Base-by-base conservation (phyloP, 2,888 invertebrate species). In the Cephus nigrinus region DNA sequence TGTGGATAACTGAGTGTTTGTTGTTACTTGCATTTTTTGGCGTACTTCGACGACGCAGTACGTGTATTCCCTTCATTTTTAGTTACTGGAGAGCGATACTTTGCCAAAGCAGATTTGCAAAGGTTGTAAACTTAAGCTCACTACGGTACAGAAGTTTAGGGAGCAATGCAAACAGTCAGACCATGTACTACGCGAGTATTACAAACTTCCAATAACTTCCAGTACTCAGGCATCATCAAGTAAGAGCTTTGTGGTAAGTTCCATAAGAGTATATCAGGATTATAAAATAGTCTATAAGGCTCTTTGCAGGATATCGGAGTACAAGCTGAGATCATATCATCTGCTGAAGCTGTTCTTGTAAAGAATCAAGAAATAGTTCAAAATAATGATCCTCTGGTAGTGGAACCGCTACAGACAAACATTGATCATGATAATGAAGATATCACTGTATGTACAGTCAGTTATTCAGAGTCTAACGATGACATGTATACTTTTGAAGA, bases 71-170 rank as follows among this genome's bases (percentile, higher is more conserved):
- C 40, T 55, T 55, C 15, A 77, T 30, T 77, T 81, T 68, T 30
- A 85, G 85, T 73, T 85, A 23, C 69, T 75, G 11, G 75, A 81
- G 40, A 73, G 79, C 35, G 81, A 79, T 69, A 31, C 15, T 2
- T 76, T 85, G n/a, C 85, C 85, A 15, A 80, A 81, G 11, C 74
- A 78, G 36, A 85, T 85, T 76, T 85, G 85, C 11, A 40, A 11
- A 9, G 76, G 75, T 15, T 85, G 85, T 69, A 74, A 80, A 30
- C 23, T n/a, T 23, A 82, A 80, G 68, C 12, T 85, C 35, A 33
- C 69, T 4, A 68, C 75, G 4, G 73, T 80, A 12, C 35, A 81
- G 69, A 77, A 80, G 31, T 85, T 85, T 76, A 79, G 81, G 15
- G 75, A 83, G 32, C 78, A 78, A 71, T 85, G 85, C 69, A 81